Conservation (phyloP, 2,888 invertebrate species). For the Tetranychus truncatus region DNA sequence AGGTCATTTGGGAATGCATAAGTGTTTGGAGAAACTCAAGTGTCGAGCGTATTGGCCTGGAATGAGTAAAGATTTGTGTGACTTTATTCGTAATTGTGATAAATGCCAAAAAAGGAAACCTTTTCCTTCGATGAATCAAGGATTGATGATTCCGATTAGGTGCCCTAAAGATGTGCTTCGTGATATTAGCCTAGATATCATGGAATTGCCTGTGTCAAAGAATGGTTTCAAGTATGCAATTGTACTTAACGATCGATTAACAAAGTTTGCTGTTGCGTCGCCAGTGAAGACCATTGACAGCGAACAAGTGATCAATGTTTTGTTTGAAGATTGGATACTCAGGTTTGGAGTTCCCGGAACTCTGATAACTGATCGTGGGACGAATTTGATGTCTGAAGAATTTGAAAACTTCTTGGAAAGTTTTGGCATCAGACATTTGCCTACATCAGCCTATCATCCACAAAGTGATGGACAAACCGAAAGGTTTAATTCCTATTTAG, state of each 20-base stretch:
- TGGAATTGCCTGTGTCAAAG: background rate
- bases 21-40: background rate
- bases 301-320: background rate
- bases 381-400: background rate
- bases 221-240: background rate
- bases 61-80: background rate
- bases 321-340: background rate
- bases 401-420: background rate
- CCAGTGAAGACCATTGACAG: background rate
- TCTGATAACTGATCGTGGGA: background rate
- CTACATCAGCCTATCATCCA: background rate
- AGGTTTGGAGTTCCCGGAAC: constrained; percentile 1
- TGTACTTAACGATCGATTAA: background rate
- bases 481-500: background rate
- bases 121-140: background rate
- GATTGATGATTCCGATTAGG: background rate
- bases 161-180: background rate
- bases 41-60: background rate
- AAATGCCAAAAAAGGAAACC: background rate
- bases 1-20: background rate
- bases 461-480: constrained; percentile 8
- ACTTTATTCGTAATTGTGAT: background rate
- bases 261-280: background rate
- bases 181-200: background rate
- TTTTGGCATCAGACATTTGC: background rate